Conservation (phyloP, 2,797 vertebrate species). For the Anguilla obscura region DNA sequence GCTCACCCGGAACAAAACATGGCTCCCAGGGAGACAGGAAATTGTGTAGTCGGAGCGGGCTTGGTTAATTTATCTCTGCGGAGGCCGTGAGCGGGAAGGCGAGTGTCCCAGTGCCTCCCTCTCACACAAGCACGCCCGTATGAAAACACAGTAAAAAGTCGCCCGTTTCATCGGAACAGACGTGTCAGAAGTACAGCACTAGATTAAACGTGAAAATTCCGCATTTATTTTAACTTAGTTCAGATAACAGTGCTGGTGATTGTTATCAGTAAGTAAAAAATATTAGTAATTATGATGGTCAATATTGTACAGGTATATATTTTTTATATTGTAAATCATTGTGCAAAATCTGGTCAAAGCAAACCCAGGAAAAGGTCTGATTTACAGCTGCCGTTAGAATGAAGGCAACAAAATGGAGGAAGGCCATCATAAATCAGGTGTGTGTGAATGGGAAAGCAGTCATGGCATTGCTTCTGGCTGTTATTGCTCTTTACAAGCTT, state of each 20-base stretch:
- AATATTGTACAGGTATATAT: neutral
- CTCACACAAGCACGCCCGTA: neutral
- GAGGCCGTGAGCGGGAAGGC: constrained; percentile 29
- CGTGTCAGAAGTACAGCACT: neutral
- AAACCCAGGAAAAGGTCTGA: neutral
- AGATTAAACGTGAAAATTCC: neutral
- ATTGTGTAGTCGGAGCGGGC: constrained; percentile 40
- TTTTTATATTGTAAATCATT: neutral
- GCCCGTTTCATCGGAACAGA: neutral
- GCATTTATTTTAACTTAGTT: neutral
- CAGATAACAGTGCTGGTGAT: neutral
- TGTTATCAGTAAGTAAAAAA: neutral
- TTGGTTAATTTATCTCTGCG: constrained; percentile 40
- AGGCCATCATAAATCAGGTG: neutral
- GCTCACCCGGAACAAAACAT: constrained; percentile 43
- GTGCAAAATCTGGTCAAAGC: neutral
- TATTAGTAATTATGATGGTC: neutral
- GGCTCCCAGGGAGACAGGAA: constrained; percentile 46
- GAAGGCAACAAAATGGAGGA: neutral
- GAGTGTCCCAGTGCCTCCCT: neutral
- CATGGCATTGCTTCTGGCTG: neutral
- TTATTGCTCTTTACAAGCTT: neutral
- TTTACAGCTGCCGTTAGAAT: neutral
- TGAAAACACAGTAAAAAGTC: neutral
- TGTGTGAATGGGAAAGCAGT: neutral